phyloP scores from a whole-genome alignment of 2,888 invertebrate genomes.

The Drosophila limbata region DNA sequence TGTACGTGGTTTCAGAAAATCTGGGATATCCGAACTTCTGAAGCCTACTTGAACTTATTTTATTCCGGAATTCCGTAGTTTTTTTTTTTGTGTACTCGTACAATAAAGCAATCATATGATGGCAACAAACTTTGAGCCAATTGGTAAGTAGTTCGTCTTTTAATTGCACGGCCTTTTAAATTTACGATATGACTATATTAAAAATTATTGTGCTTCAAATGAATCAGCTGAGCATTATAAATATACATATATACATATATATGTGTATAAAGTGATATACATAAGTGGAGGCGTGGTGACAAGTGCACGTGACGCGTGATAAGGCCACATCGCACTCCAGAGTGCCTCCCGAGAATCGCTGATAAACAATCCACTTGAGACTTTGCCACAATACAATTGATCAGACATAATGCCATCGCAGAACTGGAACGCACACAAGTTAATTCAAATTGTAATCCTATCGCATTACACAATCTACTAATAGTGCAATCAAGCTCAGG shows the following conservation, averaged over 20 bases:
- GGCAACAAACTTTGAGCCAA: slow-evolving; percentile 29
- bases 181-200: slow-evolving; percentile 17
- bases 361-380: slow-evolving; percentile 73
- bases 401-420: slow-evolving; percentile 39
- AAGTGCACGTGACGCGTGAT: slow-evolving; percentile 65
- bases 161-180: slow-evolving; percentile 31
- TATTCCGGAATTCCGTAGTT: no score
- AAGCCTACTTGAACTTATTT: no score
- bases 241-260: background rate
- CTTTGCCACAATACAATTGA: slow-evolving; percentile 24
- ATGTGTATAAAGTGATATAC: background rate
- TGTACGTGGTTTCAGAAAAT: no score
- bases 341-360: slow-evolving; percentile 30
- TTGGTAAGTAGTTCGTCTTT: slow-evolving; percentile 17
- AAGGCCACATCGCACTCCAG: slow-evolving; percentile 40
- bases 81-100: no score
- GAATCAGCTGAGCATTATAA: slow-evolving; percentile 49
- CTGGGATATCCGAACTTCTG: no score
- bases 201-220: slow-evolving; percentile 31
- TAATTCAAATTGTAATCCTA: slow-evolving; percentile 49
- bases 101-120: slow-evolving; percentile 35
- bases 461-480: slow-evolving; percentile 19
- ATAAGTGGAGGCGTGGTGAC: slow-evolving; percentile 23
- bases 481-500: slow-evolving; percentile 14
- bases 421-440: background rate